Evolutionary conservation across 2,888 invertebrate genomes (phyloP).

Genomic region (Drosophila mulleri): DNA sequence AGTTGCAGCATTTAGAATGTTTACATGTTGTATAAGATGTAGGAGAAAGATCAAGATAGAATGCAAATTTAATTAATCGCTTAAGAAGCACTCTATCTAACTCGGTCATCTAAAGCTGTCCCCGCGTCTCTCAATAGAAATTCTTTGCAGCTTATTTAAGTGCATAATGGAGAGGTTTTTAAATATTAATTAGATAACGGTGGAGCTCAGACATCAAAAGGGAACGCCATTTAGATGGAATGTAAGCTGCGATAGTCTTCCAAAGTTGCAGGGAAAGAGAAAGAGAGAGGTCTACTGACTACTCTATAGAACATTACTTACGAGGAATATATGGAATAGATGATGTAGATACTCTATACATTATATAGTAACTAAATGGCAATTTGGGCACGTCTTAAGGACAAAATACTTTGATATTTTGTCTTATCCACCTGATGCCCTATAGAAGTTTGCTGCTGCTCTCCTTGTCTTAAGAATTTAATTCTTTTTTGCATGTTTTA

Average conservation of each 20-base stretch:
- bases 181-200: background rate
- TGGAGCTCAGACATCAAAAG: background rate
- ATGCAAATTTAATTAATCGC: constrained; percentile 11
- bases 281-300: no score
- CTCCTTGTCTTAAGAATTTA: no score
- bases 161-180: background rate
- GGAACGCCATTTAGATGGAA: background rate
- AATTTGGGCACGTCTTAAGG: background rate
- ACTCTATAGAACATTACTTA: no score
- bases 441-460: background rate
- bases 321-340: no score
- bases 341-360: background rate
- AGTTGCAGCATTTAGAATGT: constrained; percentile 17
- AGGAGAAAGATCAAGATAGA: constrained; percentile 28
- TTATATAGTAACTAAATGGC: background rate
- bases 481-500: background rate
- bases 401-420: background rate
- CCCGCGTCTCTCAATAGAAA: constrained; percentile 2
- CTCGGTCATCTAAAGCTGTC: constrained; percentile 23
- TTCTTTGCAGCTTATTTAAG: background rate
- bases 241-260: background rate
- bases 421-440: background rate
- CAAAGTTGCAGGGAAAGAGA: no score
- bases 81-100: background rate
- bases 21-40: background rate